Base-by-base conservation (phyloP, 2,113 vertebrate genomes). In the Rhombomys opimus region DNA sequence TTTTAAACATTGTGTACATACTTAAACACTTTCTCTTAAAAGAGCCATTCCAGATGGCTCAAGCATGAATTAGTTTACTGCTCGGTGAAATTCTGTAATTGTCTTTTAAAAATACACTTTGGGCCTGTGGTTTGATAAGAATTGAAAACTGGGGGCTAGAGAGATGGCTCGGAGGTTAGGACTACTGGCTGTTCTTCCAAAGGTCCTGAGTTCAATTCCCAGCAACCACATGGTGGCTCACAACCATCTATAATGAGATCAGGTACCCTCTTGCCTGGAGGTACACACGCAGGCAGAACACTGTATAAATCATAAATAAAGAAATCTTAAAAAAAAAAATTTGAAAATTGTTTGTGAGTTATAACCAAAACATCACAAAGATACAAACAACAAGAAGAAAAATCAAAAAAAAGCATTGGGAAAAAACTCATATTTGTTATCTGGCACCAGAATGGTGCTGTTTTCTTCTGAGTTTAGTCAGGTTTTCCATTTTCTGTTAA, bases 1-100 rank as follows among this genome's bases (percentile, higher is more conserved):
- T 97, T 97, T 97, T 97, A 97, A 96, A 61, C 82, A 98, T 89
- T 95, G 82, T 46, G 95, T 97, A 75, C 92, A 81, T 76, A 38
- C 90, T 92, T 92, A 88, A 46, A 77, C 70, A 95, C 87, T 88
- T 84, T 93, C 87, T 94, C 88, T 95, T 90, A 96, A 94, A 93
- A n/a, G 96, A 96, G 94, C 68, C 93, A 94, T 92, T 70, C 61
- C 22, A 65, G 46, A 95, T 92, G n/a, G 38, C 76, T 93, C 77
- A 78, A n/a, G 86, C 77, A 94, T 91, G 82, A 96, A 94, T 84
- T 63, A 89, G 65, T 91, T 93, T 65, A 93, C 84, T 93, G 75
- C 59, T 87, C 91, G 93, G 93, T 94, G 63, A 97, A 91, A 97
- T 95, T 96, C 92, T 96, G 96, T 96, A 91, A 96, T 75, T 94